These are phyloP conservation scores for Porites divaricata DNA, from an alignment of 92 coral and sea anemone genomes.

Conservation along the genomic window DNA sequence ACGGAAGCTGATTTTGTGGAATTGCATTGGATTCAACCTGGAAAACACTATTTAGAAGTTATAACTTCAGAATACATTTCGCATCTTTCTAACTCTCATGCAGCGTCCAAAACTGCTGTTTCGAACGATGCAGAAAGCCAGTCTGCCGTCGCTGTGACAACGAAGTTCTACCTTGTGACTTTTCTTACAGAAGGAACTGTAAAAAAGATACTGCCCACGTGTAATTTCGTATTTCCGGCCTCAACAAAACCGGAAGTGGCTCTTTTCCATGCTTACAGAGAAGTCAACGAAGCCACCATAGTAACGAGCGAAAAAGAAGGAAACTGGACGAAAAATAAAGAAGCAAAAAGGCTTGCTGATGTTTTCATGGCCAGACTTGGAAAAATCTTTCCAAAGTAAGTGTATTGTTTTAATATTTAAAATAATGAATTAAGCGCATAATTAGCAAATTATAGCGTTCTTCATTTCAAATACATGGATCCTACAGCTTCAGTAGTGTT, in stretches of 20 bases:
- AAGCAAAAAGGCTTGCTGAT: conserved; percentile 49
- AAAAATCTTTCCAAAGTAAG: conserved; percentile 71
- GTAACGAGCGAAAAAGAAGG: neutral
- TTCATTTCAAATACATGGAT: no score
- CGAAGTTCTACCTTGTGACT: conserved; percentile 61
- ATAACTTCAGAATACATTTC: conserved; percentile 58
- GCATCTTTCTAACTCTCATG: conserved; percentile 3
- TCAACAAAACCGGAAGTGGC: conserved; percentile 21
- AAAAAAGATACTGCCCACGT: conserved; percentile 54
- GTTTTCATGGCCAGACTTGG: conserved; percentile 71
- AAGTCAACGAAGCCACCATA: conserved; percentile 18
- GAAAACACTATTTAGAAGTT: conserved; percentile 46
- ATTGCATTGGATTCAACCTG: conserved; percentile 79
- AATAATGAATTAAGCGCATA: neutral
- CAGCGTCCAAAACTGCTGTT: neutral
- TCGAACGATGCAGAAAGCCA: neutral
- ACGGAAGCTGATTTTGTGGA: conserved; percentile 58
- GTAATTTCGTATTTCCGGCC: conserved; percentile 44
- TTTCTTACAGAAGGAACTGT: conserved; percentile 68
- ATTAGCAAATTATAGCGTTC: no score
- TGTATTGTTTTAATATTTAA: neutral
- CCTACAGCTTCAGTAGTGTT: no score
- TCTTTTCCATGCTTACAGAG: conserved; percentile 48
- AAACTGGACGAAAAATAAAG: conserved; percentile 40
- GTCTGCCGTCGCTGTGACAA: neutral